Evolutionary conservation across 2,888 invertebrate species (phyloP).

Genomic region (Drosophila diplacantha): DNA sequence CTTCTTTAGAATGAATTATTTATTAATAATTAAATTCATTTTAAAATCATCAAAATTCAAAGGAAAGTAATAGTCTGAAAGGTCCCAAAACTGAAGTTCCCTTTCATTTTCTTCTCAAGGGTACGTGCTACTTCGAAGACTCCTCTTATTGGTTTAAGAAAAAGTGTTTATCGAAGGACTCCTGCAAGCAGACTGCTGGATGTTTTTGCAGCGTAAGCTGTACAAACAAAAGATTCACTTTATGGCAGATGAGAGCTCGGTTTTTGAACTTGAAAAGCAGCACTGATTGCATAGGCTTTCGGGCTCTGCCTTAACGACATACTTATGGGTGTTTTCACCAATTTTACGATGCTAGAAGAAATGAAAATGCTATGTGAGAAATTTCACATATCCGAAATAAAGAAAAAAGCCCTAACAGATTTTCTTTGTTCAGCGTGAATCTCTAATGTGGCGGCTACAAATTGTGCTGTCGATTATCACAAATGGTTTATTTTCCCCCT

Average conservation of each 20-base stretch:
- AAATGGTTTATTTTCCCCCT: slow-evolving; percentile 16
- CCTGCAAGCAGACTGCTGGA: slow-evolving; percentile 3
- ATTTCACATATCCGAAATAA: slow-evolving; percentile 23
- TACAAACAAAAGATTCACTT: slow-evolving; percentile 48
- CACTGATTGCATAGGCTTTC: slow-evolving; percentile 7
- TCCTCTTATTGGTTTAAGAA: slow-evolving; percentile 26
- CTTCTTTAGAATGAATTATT: background rate
- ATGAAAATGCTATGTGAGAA: slow-evolving; percentile 35
- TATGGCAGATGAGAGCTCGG: background rate
- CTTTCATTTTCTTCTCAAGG: slow-evolving; percentile 5
- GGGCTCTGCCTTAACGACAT: slow-evolving; percentile 14
- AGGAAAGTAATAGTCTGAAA: background rate
- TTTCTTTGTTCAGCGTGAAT: slow-evolving; percentile 9
- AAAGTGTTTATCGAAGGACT: slow-evolving; percentile 61
- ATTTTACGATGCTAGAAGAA: slow-evolving; percentile 22
- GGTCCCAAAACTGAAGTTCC: background rate
- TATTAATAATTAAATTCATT: background rate
- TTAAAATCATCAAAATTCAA: background rate
- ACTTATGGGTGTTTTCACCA: slow-evolving; percentile 31
- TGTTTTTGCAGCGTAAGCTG: slow-evolving; percentile 55
- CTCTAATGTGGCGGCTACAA: slow-evolving; percentile 4
- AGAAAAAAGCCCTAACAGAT: slow-evolving; percentile 10
- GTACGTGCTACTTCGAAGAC: slow-evolving; percentile 5
- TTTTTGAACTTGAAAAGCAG: slow-evolving; percentile 9
- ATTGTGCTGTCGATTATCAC: slow-evolving; percentile 16